Percentiles rank a stretch among this genome's conserved stretches.
phyloP scores from a whole-genome alignment of 2,888 invertebrate species.

The Hydraecia micacea region DNA sequence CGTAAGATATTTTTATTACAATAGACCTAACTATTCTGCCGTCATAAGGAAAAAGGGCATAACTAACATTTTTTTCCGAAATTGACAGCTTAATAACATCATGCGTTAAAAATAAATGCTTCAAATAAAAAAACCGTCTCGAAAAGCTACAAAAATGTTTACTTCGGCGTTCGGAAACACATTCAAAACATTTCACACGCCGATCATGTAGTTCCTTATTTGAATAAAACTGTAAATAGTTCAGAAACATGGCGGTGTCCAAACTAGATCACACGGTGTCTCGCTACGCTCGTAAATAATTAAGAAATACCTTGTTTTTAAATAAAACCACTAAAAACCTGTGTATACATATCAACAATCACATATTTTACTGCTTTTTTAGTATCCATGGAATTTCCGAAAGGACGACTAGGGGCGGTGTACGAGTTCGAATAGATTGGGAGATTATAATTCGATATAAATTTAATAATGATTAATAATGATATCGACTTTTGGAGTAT shows the following conservation, averaged over 20 bases:
- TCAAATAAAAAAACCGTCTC: neutral
- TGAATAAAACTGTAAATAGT: slow-evolving; percentile 58
- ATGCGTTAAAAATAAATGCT: slow-evolving; percentile 5
- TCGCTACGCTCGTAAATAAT: slow-evolving; percentile 64
- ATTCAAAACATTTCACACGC: slow-evolving; percentile 51
- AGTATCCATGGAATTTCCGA: slow-evolving; percentile 76
- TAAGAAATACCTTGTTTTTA: slow-evolving; percentile 68
- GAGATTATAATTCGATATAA: slow-evolving; percentile 86
- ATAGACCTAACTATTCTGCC: slow-evolving; percentile 4
- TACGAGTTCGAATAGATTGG: slow-evolving; percentile 77
- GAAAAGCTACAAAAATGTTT: slow-evolving; percentile 24
- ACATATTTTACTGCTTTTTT: slow-evolving; percentile 82
- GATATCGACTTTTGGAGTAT: slow-evolving; percentile 81
- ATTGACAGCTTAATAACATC: too few relatives aligned
- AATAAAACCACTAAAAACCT: slow-evolving; percentile 67
- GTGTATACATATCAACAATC: slow-evolving; percentile 75
- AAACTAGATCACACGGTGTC: slow-evolving; percentile 63
- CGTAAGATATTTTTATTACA: slow-evolving; percentile 32
- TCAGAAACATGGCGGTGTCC: slow-evolving; percentile 54
- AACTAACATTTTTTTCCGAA: too few relatives aligned
- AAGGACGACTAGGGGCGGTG: slow-evolving; percentile 73
- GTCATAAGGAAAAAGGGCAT: too few relatives aligned
- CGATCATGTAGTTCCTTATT: slow-evolving; percentile 46
- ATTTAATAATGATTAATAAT: slow-evolving; percentile 88
- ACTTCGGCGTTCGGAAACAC: slow-evolving; percentile 45